A percentile compares a stretch with the other conserved stretches of the same genome.
These are phyloP conservation scores for Pentalonia nigronervosa DNA, from an alignment of 1,140 invertebrate species.

Conservation along the genomic window DNA sequence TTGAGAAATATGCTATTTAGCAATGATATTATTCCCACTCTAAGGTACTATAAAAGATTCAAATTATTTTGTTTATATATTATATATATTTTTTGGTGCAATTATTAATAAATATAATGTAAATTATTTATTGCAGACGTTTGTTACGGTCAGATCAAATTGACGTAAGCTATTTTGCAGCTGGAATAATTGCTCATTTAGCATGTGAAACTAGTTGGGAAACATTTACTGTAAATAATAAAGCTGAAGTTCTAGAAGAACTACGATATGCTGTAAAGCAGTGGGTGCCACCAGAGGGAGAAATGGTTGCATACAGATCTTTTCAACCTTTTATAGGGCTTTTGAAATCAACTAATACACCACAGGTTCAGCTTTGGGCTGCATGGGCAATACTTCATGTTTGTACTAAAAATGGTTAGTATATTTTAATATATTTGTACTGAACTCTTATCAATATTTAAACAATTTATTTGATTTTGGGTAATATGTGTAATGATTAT, in stretches of 20 bases:
- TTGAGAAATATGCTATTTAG: conserved; percentile 57
- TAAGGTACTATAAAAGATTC: conserved; percentile 7
- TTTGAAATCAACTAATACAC: conserved; percentile 69
- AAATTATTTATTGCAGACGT: conserved; percentile 60
- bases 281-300: conserved; percentile 78
- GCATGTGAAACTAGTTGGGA: conserved; percentile 70
- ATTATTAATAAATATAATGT: neutral
- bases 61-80: neutral
- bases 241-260: conserved; percentile 69
- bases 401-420: conserved; percentile 78
- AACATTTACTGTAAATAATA: conserved; percentile 60
- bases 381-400: conserved; percentile 87
- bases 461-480: neutral
- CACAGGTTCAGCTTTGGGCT: conserved; percentile 81
- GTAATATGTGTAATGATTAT: conserved; percentile 57
- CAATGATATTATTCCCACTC: conserved; percentile 54
- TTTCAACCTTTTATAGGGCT: conserved; percentile 82
- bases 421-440: neutral
- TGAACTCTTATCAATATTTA: neutral
- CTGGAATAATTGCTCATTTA: conserved; percentile 81
- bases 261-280: conserved; percentile 70
- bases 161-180: conserved; percentile 84
- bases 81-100: neutral
- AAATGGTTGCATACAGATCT: conserved; percentile 86
- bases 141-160: conserved; percentile 75